Evolutionary conservation across 2,888 invertebrate species (phyloP).

Genomic region (Dermolepida albohirtum): DNA sequence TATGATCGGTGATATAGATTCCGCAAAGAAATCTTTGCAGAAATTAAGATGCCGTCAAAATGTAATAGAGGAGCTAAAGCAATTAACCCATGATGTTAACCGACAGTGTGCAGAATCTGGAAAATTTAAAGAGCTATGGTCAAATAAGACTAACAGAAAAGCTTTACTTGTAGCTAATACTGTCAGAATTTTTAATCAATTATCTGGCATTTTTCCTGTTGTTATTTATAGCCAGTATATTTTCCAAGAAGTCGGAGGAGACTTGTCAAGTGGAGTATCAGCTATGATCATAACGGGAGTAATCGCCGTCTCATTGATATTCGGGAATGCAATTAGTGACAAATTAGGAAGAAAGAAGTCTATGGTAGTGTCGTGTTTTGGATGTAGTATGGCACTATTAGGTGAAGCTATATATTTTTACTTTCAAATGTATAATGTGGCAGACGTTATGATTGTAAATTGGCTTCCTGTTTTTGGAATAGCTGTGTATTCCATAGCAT

Average conservation of each 20-base stretch:
- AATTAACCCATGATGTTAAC: conserved; percentile 52
- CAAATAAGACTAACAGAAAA: conserved; percentile 54
- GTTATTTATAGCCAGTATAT: conserved; percentile 56
- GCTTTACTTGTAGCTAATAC: conserved; percentile 53
- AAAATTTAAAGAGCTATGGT: conserved; percentile 54
- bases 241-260: conserved; percentile 58
- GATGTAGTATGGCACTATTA: conserved; percentile 49
- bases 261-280: conserved; percentile 54
- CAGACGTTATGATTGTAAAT: conserved; percentile 49
- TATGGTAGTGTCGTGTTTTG: conserved; percentile 51
- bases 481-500: conserved; percentile 53
- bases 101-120: conserved; percentile 57
- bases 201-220: conserved; percentile 55
- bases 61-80: conserved; percentile 54
- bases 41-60: conserved; percentile 52
- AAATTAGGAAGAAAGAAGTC: conserved; percentile 50
- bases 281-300: conserved; percentile 54
- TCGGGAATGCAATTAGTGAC: conserved; percentile 48
- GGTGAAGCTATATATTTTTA: conserved; percentile 54
- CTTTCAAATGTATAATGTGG: conserved; percentile 47
- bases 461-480: conserved; percentile 59
- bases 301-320: conserved; percentile 43
- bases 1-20: conserved; percentile 51
- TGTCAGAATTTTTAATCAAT: conserved; percentile 55
- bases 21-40: conserved; percentile 52